Evolutionary conservation across 2,797 vertebrate genomes (phyloP).

Genomic region (Cottoperca gobio): DNA sequence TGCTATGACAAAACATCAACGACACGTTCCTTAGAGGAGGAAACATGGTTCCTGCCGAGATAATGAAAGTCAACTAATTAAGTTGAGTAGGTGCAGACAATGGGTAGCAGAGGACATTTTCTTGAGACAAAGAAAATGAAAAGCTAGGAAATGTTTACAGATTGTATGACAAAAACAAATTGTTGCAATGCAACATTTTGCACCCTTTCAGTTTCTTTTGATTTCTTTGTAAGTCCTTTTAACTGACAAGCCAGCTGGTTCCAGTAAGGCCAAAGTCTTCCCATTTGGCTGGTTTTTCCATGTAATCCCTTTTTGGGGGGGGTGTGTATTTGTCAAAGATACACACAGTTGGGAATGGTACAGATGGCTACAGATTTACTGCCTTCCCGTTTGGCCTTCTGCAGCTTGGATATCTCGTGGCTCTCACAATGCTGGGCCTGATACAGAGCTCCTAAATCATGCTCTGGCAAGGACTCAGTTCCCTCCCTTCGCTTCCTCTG

Average conservation of each 20-base stretch:
- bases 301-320: slow-evolving; percentile 77
- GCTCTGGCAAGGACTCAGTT: slow-evolving; percentile 71
- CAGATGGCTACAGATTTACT: slow-evolving; percentile 86
- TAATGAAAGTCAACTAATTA: slow-evolving; percentile 68
- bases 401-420: slow-evolving; percentile 75
- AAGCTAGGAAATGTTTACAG: background rate
- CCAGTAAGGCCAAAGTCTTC: slow-evolving; percentile 74
- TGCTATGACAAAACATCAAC: slow-evolving; percentile 33
- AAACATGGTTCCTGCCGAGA: slow-evolving; percentile 43
- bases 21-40: slow-evolving; percentile 17
- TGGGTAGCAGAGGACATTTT: background rate
- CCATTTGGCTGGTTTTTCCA: slow-evolving; percentile 78
- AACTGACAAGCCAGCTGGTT: slow-evolving; percentile 82
- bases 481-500: slow-evolving; percentile 56
- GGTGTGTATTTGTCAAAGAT: slow-evolving; percentile 80
- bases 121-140: slow-evolving; percentile 10
- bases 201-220: slow-evolving; percentile 67
- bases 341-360: slow-evolving; percentile 81
- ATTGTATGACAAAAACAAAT: slow-evolving; percentile 38
- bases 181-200: slow-evolving; percentile 65
- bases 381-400: slow-evolving; percentile 78
- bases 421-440: slow-evolving; percentile 77
- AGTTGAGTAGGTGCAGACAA: slow-evolving; percentile 9
- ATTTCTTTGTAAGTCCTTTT: slow-evolving; percentile 74
- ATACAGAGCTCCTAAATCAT: slow-evolving; percentile 83